Conservation (phyloP, 2,797 vertebrate species). For the Apogon talboti region DNA sequence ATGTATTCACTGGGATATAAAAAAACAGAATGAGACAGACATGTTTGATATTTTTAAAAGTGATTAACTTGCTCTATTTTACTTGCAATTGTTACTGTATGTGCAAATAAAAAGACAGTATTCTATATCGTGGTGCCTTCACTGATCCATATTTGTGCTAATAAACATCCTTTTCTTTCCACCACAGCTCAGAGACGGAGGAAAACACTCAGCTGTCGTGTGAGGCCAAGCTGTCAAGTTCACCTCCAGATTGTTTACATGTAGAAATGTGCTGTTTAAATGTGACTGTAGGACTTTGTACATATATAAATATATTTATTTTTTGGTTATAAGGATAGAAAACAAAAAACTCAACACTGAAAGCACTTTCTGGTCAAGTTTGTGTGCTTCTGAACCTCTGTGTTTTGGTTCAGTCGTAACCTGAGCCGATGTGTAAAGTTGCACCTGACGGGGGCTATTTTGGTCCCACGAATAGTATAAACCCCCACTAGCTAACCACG, state of each 20-base stretch:
- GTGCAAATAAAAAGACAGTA: neutral
- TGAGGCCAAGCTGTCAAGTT: conserved; percentile 62
- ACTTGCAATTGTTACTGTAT: no score
- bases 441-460: conserved; percentile 88
- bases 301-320: conserved; percentile 60
- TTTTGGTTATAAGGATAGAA: conserved; percentile 26
- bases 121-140: conserved; percentile 13
- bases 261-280: conserved; percentile 36
- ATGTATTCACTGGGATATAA: no score
- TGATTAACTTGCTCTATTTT: no score
- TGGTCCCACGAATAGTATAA: conserved; percentile 79
- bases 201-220: conserved; percentile 76
- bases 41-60: no score
- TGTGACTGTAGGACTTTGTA: conserved; percentile 62
- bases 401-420: conserved; percentile 82
- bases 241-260: conserved; percentile 76
- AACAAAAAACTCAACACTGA: conserved; percentile 47
- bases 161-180: conserved; percentile 43
- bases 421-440: conserved; percentile 73
- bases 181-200: conserved; percentile 84
- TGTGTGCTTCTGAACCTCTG: conserved; percentile 58
- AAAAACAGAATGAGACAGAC: no score
- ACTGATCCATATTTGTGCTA: conserved; percentile 18
- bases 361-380: conserved; percentile 77
- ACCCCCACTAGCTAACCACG: conserved; percentile 17